Percentiles rank a stretch among this genome's conserved stretches.
phyloP scores from a whole-genome alignment of 2,113 vertebrate genomes.

The Meriones unguiculatus region DNA sequence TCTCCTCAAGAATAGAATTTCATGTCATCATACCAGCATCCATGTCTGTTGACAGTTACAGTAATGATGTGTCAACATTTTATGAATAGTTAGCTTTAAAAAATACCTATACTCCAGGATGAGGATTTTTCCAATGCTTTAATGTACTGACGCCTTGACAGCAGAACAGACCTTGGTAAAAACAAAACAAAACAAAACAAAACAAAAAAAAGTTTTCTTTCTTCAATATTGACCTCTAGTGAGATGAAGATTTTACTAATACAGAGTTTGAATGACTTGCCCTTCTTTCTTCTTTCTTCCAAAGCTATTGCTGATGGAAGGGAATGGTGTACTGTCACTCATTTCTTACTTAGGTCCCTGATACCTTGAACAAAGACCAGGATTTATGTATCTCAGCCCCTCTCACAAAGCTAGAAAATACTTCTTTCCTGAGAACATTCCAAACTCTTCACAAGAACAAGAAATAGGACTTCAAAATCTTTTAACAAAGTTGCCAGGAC shows the following conservation, averaged over 20 bases:
- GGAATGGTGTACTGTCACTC: neutral
- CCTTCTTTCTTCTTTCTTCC: neutral
- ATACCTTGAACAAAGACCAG: slow-evolving; percentile 40
- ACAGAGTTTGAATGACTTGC: slow-evolving; percentile 43
- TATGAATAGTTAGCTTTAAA: slow-evolving; percentile 83
- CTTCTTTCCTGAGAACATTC: neutral
- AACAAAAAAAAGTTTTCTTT: slow-evolving; percentile 67
- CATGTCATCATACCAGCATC: slow-evolving; percentile 72
- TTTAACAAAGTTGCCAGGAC: neutral
- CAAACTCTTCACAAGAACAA: slow-evolving; percentile 4
- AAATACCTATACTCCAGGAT: slow-evolving; percentile 76
- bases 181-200: neutral
- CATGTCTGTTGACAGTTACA: slow-evolving; percentile 74
- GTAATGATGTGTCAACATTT: slow-evolving; percentile 79
- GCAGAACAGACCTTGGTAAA: slow-evolving; percentile 60
- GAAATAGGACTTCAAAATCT: neutral
- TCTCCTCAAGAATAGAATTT: slow-evolving; percentile 66
- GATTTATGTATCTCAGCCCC: neutral
- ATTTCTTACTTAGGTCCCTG: slow-evolving; percentile 6
- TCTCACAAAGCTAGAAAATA: slow-evolving; percentile 29
- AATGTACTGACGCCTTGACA: slow-evolving; percentile 67
- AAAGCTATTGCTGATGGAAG: neutral
- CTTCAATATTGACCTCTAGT: slow-evolving; percentile 57
- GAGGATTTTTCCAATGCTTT: slow-evolving; percentile 74
- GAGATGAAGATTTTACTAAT: slow-evolving; percentile 65